Percentiles rank a stretch among this genome's conserved stretches.
These are phyloP conservation scores for Leucosticte australis DNA, from an alignment of 2,113 vertebrate species.

Conservation along the genomic window DNA sequence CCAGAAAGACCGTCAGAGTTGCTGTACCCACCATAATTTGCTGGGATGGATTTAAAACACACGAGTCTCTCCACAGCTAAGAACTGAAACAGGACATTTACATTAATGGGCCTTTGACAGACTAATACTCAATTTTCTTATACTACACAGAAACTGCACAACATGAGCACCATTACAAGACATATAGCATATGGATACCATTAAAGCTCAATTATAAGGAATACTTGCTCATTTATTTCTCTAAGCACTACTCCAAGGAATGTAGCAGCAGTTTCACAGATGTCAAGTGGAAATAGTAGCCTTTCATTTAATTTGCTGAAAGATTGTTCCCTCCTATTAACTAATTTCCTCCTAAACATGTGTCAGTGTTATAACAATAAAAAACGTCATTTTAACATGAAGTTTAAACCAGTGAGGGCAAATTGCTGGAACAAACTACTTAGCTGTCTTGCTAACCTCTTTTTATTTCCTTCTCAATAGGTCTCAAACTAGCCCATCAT, in stretches of 20 bases:
- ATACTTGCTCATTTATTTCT: slow-evolving; percentile 44
- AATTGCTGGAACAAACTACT: slow-evolving; percentile 52
- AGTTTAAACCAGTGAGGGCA: slow-evolving; percentile 40
- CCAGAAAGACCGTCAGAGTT: background rate
- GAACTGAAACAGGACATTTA: slow-evolving; percentile 22
- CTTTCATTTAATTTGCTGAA: slow-evolving; percentile 48
- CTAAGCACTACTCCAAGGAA: slow-evolving; percentile 11
- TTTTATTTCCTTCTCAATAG: slow-evolving; percentile 2
- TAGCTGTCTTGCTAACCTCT: background rate
- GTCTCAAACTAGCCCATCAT: background rate
- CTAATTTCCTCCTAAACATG: slow-evolving; percentile 36
- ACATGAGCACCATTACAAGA: slow-evolving; percentile 21
- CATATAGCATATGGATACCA: slow-evolving; percentile 35
- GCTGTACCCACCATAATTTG: background rate
- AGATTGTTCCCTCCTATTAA: slow-evolving; percentile 54
- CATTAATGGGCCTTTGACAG: slow-evolving; percentile 28
- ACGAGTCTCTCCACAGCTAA: background rate
- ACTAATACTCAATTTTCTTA: background rate
- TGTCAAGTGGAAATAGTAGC: slow-evolving; percentile 41
- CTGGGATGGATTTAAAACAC: background rate
- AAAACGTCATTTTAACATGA: slow-evolving; percentile 18
- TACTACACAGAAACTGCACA: background rate
- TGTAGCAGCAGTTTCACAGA: slow-evolving; percentile 4
- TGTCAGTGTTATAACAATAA: slow-evolving; percentile 40
- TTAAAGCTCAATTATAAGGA: slow-evolving; percentile 40